phyloP scores from a whole-genome alignment of 2,113 vertebrate species.

The Poeciliopsis retropinna region DNA sequence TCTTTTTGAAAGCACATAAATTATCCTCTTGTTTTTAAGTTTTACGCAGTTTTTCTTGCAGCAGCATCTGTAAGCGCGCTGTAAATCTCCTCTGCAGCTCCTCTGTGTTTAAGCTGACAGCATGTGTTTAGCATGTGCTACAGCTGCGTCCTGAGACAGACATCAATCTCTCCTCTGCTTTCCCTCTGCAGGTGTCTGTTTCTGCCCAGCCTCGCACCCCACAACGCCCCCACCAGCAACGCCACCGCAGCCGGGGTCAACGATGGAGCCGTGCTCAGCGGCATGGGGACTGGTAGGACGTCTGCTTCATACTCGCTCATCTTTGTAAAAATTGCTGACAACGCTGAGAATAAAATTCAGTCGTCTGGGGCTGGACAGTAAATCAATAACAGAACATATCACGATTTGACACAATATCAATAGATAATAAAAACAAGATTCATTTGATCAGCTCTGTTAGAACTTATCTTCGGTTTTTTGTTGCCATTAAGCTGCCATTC shows the following conservation, averaged over 20 bases:
- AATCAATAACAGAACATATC: too few relatives aligned
- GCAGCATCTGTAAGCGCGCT: not conserved
- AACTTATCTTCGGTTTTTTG: too few relatives aligned
- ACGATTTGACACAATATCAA: too few relatives aligned
- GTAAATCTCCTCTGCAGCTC: not conserved
- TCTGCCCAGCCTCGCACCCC: conserved; percentile 95
- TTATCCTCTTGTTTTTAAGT: not conserved
- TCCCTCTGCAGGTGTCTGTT: conserved; percentile 87
- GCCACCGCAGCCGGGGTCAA: conserved; percentile 87
- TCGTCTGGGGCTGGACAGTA: too few relatives aligned
- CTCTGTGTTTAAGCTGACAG: not conserved
- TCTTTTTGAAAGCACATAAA: not conserved
- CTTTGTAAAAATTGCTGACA: not conserved
- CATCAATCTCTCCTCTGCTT: conserved; percentile 17
- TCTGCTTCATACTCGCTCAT: not conserved
- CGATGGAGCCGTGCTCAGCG: conserved; percentile 93
- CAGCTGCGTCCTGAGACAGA: conserved; percentile 6
- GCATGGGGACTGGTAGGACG: conserved; percentile 88
- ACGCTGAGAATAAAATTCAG: too few relatives aligned
- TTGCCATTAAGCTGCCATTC: too few relatives aligned
- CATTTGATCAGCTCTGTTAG: too few relatives aligned
- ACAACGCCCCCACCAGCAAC: conserved; percentile 91
- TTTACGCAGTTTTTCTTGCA: not conserved
- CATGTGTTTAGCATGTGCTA: not conserved
- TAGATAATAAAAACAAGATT: too few relatives aligned